Percentiles rank a stretch among this genome's conserved stretches.
phyloP scores from a whole-genome alignment of 2,888 invertebrate species.

The Fissipunctia ypsillon region DNA sequence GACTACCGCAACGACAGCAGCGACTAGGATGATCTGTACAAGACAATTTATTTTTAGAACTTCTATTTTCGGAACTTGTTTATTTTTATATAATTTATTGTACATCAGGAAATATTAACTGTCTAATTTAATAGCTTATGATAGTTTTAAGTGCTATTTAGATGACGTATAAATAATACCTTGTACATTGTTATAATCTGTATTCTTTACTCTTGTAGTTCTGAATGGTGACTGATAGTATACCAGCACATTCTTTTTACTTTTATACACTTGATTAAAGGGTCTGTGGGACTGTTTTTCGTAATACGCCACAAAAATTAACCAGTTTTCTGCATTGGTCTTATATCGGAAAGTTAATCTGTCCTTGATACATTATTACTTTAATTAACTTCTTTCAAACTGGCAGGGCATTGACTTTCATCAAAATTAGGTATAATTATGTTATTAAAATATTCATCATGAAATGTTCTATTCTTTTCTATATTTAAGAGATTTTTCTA shows the following conservation, averaged over 20 bases:
- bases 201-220: slow-evolving; percentile 11
- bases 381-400: slow-evolving; percentile 19
- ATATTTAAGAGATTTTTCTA: neutral
- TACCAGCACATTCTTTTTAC: neutral
- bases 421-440: neutral
- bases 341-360: slow-evolving; percentile 27
- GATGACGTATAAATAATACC: slow-evolving; percentile 28
- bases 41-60: neutral
- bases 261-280: slow-evolving; percentile 32
- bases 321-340: slow-evolving; percentile 25
- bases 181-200: slow-evolving; percentile 36
- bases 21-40: slow-evolving; percentile 28
- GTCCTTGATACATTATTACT: slow-evolving; percentile 28
- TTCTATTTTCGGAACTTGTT: neutral
- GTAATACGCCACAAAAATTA: slow-evolving; percentile 10
- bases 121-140: no score
- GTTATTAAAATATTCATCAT: neutral
- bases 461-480: neutral
- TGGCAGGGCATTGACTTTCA: slow-evolving; percentile 4
- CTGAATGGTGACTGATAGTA: slow-evolving; percentile 34
- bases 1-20: slow-evolving; percentile 21
- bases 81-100: no score
- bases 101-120: no score
- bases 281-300: slow-evolving; percentile 14
- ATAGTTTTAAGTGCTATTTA: neutral